Percentiles rank a stretch among this genome's conserved stretches.
These are phyloP conservation scores for Xanthorhoe spadicearia DNA, from an alignment of 2,888 invertebrate species.

Conservation along the genomic window DNA sequence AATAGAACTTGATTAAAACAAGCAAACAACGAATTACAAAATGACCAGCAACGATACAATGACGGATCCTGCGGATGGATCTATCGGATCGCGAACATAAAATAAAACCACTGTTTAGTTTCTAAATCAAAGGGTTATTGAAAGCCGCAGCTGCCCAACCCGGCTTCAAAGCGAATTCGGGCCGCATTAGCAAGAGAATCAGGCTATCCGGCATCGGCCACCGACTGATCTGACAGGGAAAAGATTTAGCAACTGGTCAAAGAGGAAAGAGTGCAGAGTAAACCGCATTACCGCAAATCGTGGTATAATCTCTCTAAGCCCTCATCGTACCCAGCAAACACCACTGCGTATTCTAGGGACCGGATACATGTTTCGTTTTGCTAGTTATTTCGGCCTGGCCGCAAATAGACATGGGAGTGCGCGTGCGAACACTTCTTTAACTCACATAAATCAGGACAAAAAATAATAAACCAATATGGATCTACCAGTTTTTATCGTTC, in stretches of 20 bases:
- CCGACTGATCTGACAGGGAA: slow-evolving; percentile 60
- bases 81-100: slow-evolving; percentile 36
- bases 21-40: slow-evolving; percentile 12
- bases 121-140: slow-evolving; percentile 58
- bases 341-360: slow-evolving; percentile 56
- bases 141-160: slow-evolving; percentile 60
- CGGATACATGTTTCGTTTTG: slow-evolving; percentile 71
- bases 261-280: slow-evolving; percentile 61
- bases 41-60: slow-evolving; percentile 24
- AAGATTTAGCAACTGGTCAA: slow-evolving; percentile 68
- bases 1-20: background rate
- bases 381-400: slow-evolving; percentile 71
- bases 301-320: slow-evolving; percentile 68
- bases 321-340: slow-evolving; percentile 53
- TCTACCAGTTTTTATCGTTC: slow-evolving; percentile 55
- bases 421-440: slow-evolving; percentile 65
- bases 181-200: slow-evolving; percentile 51
- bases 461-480: slow-evolving; percentile 62
- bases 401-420: slow-evolving; percentile 68
- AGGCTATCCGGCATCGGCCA: slow-evolving; percentile 45
- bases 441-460: slow-evolving; percentile 64
- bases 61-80: slow-evolving; percentile 13
- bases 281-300: slow-evolving; percentile 71
- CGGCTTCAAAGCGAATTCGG: slow-evolving; percentile 57
- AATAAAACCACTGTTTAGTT: slow-evolving; percentile 45